Percentiles rank a stretch among this genome's conserved stretches.
Conservation (phyloP, 2,797 vertebrate genomes). For the Smutsia gigantea region DNA sequence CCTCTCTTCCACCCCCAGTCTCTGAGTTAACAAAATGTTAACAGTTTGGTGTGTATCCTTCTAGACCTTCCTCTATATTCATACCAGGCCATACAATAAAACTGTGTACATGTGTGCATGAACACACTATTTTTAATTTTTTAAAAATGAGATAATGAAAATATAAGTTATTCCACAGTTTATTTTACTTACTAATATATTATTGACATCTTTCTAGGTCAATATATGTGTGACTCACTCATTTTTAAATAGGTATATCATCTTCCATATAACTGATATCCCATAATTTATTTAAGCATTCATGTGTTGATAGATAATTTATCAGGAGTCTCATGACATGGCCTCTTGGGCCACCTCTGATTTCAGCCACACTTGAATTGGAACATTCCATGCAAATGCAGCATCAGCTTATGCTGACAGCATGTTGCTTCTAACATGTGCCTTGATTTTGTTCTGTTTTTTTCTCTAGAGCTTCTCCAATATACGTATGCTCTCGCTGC, state of each 20-base stretch:
- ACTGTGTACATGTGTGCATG: not conserved
- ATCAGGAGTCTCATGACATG: not conserved
- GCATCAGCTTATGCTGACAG: not conserved
- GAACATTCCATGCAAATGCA: not conserved
- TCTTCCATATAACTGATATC: not conserved
- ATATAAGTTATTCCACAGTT: not conserved
- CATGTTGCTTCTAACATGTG: not conserved
- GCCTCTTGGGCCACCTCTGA: not conserved
- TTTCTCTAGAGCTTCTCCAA: not conserved
- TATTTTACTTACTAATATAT: not conserved
- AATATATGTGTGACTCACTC: not conserved
- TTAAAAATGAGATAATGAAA: not conserved
- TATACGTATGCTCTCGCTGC: not conserved
- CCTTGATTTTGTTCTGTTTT: not conserved
- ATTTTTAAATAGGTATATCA: not conserved
- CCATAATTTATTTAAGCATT: not conserved
- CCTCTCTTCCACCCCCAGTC: not conserved
- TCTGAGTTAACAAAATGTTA: slow-evolving; percentile 24
- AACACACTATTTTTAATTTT: not conserved
- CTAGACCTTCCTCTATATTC: not conserved
- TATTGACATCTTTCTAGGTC: not conserved
- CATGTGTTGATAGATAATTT: not conserved
- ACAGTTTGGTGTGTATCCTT: not conserved
- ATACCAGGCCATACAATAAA: not conserved
- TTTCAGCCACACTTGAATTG: not conserved